Percentiles rank a stretch among this genome's conserved stretches.
Conservation (phyloP, 2,113 vertebrate genomes). For the Macquaria australasica region DNA sequence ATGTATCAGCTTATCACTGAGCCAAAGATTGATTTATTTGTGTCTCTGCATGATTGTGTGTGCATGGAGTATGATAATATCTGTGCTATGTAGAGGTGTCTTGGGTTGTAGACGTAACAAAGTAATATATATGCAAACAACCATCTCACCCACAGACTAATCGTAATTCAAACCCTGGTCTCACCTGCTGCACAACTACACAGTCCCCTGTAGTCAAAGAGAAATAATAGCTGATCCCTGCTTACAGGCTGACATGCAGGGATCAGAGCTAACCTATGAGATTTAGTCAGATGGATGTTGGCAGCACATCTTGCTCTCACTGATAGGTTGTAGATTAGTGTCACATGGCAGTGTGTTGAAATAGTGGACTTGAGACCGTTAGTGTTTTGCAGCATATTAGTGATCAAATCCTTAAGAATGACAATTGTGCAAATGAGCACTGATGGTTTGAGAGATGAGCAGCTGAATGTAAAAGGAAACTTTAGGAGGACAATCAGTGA, state of each 20-base stretch:
- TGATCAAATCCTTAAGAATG: conserved; percentile 4
- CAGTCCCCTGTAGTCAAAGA: conserved; percentile 4
- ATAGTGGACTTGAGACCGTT: conserved; percentile 9
- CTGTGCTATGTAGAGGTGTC: neutral
- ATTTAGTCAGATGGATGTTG: conserved; percentile 8
- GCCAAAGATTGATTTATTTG: conserved; percentile 5
- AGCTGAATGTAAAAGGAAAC: conserved; percentile 26
- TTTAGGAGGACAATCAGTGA: conserved; percentile 36
- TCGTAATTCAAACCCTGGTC: conserved; percentile 40
- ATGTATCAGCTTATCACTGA: neutral
- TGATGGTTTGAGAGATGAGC: conserved; percentile 40
- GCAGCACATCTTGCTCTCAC: conserved; percentile 11
- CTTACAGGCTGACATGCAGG: conserved; percentile 22
- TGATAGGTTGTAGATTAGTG: conserved; percentile 19
- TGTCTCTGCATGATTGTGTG: neutral
- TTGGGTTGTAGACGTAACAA: neutral
- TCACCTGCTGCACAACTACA: conserved; percentile 28
- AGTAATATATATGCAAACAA: conserved; percentile 1
- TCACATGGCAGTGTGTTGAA: conserved; percentile 23
- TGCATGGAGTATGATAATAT: conserved; percentile 5
- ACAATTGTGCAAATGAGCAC: conserved; percentile 11
- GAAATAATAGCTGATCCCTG: conserved; percentile 34
- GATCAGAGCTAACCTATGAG: conserved; percentile 31
- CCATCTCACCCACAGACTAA: conserved; percentile 6
- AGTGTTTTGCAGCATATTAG: conserved; percentile 19